These are phyloP conservation scores for Caprella mutica DNA, from an alignment of 2,888 invertebrate genomes.

Conservation along the genomic window DNA sequence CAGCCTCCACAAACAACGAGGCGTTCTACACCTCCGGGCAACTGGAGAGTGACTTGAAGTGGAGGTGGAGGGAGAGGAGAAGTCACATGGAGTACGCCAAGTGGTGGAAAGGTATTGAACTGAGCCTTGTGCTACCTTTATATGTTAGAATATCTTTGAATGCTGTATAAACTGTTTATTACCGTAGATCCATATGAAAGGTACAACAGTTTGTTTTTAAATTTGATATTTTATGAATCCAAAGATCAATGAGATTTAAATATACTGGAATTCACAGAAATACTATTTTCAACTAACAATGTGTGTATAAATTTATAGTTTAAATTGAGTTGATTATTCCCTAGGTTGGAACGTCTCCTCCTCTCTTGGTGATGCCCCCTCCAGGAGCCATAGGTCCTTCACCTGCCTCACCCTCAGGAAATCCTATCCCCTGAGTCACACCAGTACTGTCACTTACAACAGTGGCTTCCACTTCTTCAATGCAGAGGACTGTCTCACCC, in stretches of 20 bases:
- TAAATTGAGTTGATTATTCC: too few species aligned
- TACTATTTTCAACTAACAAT: too few species aligned
- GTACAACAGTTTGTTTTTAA: too few species aligned
- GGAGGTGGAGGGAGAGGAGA: conserved; percentile 10
- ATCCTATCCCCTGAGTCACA: conserved; percentile 1
- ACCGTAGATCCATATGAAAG: too few species aligned
- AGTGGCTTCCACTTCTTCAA: conserved; percentile 20
- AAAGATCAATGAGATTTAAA: too few species aligned
- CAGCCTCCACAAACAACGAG: background rate
- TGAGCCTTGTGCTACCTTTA: too few species aligned
- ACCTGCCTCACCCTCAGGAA: conserved; percentile 9
- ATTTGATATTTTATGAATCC: too few species aligned
- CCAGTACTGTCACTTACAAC: background rate
- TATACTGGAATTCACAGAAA: too few species aligned
- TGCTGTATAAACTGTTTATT: too few species aligned
- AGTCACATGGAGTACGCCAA: background rate
- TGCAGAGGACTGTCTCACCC: conserved; percentile 4
- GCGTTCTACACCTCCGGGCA: conserved; percentile 17
- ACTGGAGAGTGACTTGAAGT: conserved; percentile 8
- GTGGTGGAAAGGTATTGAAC: conserved; percentile 24
- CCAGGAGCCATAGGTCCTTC: background rate
- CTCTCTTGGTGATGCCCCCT: background rate
- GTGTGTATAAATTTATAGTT: too few species aligned
- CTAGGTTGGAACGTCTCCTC: conserved; percentile 5
- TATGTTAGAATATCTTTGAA: too few species aligned